Evolutionary conservation across 2,888 invertebrate genomes (phyloP), one percentile per base, ranked within the genome.

Genomic region (Drosophila anceps): DNA sequence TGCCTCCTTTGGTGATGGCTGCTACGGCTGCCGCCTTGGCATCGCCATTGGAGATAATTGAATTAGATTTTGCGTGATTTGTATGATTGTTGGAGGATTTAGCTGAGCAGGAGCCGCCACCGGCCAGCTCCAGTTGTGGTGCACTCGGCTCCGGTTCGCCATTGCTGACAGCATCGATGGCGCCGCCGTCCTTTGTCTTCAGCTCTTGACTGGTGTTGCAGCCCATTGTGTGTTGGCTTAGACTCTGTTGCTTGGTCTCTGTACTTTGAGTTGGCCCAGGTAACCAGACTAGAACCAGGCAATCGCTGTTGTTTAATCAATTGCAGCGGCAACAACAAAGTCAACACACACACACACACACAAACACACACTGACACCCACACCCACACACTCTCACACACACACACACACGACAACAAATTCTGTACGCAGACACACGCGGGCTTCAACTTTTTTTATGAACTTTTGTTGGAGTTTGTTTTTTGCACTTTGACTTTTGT

Each of bases 191-290:
- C 83, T 92, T 92, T 67, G 92, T 91, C 78, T 92, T 92, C 74
- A 92, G 82, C 84, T 95, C 95, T 91, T 95, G 94, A 91, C 95
- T 95, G 57, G 95, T 95, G 85, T 95, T 95, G 92, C 95, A 95
- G 91, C 94, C 93, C 94, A 94, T 93, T 73, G 48, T 77, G 53
- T 89, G 59, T 43, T 41, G 54, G 64, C 63, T 61, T 10, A 27
- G 77, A 59, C 60, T 69, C 54, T 70, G 51, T 66, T 71, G 66
- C 57, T 71, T 64, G 64, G 70, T 79, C 59, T 79, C 62, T 73
- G 70, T 48, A 35, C 58, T 79, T 59, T 27, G 57, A 69, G 79
- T 79, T 82, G 72, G 82, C 88, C 84, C 79, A 85, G 86, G 86
- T 87, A 73, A 86, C 86, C 81, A 69, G 68, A 57, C 67, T 60